Conservation (phyloP, 37 sponge, comb jelly and placozoan species). For the Diacarnus erythraeanus region DNA sequence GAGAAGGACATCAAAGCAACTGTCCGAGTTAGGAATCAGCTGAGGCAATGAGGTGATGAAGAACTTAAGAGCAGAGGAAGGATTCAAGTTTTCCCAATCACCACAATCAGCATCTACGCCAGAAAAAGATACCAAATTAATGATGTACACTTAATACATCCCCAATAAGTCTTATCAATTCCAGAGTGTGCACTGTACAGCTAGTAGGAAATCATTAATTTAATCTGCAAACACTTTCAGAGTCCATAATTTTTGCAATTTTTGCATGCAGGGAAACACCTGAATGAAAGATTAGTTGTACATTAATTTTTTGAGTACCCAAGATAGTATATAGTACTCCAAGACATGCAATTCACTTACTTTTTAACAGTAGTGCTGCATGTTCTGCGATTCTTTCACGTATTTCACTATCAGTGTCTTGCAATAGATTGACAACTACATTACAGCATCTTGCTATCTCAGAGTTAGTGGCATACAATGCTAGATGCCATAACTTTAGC, state of each 20-base stretch:
- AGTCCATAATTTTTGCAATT: too few species aligned
- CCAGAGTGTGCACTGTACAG: too few species aligned
- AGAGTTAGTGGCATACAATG: not conserved
- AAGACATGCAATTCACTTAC: not conserved
- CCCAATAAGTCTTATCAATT: too few species aligned
- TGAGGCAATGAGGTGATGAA: not conserved
- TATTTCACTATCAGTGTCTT: slow-evolving; percentile 39
- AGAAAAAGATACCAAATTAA: too few species aligned
- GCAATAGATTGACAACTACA: slow-evolving; percentile 36
- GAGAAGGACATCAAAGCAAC: slow-evolving; percentile 11
- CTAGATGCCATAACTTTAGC: not conserved
- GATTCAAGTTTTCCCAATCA: not conserved
- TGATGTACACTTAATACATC: too few species aligned
- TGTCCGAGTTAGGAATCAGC: not conserved
- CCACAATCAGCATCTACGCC: not conserved
- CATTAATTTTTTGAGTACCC: too few species aligned
- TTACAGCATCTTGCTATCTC: slow-evolving; percentile 1
- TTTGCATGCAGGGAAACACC: too few species aligned
- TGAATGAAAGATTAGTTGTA: too few species aligned
- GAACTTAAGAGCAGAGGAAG: slow-evolving; percentile 18
- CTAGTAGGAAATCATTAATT: too few species aligned
- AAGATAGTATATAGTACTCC: not conserved
- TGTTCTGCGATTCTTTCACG: slow-evolving; percentile 2
- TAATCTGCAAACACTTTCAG: too few species aligned
- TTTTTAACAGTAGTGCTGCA: not conserved